A percentile compares a stretch with the other conserved stretches of the same genome.
phyloP scores from a whole-genome alignment of 2,888 invertebrate genomes.

The Masnerella sp. region DNA sequence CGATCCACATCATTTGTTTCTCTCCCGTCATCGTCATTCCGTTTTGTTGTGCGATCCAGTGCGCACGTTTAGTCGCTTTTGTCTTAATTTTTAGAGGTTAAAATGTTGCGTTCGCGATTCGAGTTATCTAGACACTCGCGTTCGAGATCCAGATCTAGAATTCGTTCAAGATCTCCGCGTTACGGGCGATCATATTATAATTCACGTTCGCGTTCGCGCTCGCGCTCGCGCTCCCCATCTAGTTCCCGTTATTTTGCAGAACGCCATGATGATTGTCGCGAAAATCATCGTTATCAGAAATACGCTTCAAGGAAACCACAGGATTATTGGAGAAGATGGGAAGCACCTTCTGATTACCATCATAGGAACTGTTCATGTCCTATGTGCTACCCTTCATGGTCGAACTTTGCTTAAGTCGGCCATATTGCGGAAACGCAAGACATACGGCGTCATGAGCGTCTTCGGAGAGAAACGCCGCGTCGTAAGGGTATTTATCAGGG shows the following conservation, averaged over 20 bases:
- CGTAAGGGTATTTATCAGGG: conserved; percentile 1
- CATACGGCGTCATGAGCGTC: conserved; percentile 1
- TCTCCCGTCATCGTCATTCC: conserved; percentile 36
- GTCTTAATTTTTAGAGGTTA: background rate
- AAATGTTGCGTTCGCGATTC: background rate
- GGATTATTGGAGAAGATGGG: background rate
- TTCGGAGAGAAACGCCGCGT: conserved; percentile 1
- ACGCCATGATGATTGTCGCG: background rate
- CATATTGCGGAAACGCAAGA: background rate
- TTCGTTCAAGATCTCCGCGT: no score
- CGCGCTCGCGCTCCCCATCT: background rate
- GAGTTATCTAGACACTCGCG: background rate
- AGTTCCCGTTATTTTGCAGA: background rate
- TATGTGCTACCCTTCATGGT: background rate
- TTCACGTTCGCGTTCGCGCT: background rate
- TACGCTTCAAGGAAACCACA: background rate
- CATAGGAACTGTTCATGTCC: background rate
- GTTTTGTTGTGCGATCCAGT: background rate
- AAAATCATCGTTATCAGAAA: background rate
- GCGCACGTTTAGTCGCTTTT: background rate
- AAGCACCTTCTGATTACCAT: background rate
- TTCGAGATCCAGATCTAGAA: background rate
- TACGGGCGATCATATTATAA: background rate
- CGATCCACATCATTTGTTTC: background rate
- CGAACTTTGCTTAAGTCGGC: background rate